phyloP scores from a whole-genome alignment of 2,113 vertebrate genomes.

The Nettapus auritus region DNA sequence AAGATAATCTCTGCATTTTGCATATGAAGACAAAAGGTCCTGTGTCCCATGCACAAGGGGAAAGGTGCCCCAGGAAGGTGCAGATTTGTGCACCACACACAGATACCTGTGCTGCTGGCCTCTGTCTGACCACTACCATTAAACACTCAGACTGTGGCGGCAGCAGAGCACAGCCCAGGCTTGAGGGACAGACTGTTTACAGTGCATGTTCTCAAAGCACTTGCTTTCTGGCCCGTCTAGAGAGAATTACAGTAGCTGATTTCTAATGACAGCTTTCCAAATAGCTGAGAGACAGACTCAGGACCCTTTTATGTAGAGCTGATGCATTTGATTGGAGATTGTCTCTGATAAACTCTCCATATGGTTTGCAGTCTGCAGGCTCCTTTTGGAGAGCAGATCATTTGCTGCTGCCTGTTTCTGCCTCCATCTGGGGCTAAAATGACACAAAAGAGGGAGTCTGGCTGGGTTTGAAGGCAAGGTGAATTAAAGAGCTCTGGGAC shows the following conservation, averaged over 20 bases:
- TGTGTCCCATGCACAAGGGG: background rate
- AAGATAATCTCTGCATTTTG: background rate
- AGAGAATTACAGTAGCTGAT: background rate
- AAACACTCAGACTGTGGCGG: no score
- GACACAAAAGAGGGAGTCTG: background rate
- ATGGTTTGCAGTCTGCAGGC: background rate
- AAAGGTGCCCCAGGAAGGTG: background rate
- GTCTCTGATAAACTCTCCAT: background rate
- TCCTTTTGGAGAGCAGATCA: background rate
- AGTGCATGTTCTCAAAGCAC: background rate
- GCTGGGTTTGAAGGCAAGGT: background rate
- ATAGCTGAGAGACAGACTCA: background rate
- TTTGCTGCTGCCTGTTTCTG: background rate
- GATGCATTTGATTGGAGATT: background rate
- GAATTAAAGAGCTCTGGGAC: background rate
- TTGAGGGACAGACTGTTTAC: fast-evolving
- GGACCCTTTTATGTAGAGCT: background rate
- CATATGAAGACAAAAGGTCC: background rate
- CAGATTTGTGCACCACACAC: background rate
- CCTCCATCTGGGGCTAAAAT: background rate
- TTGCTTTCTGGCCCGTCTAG: background rate
- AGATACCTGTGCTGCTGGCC: no score
- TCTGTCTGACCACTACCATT: no score
- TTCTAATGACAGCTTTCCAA: background rate
- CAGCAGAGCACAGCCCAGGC: fast-evolving